Evolutionary conservation across 2,888 invertebrate species (phyloP).

Genomic region (Phytoseiulus persimilis): DNA sequence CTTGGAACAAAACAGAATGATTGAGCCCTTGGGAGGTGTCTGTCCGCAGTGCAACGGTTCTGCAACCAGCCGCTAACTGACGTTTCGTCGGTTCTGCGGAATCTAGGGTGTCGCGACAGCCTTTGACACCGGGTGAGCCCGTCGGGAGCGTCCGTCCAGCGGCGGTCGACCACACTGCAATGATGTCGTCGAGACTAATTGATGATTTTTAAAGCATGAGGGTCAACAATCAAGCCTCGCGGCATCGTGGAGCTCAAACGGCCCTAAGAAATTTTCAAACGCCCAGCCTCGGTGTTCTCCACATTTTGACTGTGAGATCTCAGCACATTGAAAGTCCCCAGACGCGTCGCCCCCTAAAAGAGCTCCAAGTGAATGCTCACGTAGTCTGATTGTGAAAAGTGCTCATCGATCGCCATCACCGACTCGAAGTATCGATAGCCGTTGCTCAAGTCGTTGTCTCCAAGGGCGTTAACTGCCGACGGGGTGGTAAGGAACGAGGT

Average conservation of each 20-base stretch:
- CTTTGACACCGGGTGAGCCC: not conserved
- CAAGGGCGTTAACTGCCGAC: not conserved
- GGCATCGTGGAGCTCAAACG: no score
- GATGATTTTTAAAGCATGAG: not conserved
- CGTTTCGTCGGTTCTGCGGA: not conserved
- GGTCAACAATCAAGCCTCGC: no score
- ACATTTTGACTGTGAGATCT: no score
- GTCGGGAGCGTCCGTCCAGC: not conserved
- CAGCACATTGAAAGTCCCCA: no score
- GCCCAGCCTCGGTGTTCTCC: no score
- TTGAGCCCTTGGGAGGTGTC: not conserved
- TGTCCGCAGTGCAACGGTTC: not conserved
- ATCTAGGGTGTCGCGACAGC: not conserved
- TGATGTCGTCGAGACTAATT: not conserved
- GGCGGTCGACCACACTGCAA: no score
- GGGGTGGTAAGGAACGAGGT: not conserved
- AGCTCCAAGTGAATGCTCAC: no score
- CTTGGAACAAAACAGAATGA: not conserved
- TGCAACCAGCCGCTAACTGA: not conserved
- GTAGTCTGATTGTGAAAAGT: no score
- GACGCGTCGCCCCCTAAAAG: no score
- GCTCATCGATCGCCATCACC: no score
- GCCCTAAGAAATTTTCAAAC: no score
- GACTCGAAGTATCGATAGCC: not conserved
- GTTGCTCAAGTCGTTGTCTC: not conserved